Evolutionary conservation across 2,113 vertebrate genomes (phyloP), one percentile per base, ranked within the genome.

Genomic region (Cathartes aura): DNA sequence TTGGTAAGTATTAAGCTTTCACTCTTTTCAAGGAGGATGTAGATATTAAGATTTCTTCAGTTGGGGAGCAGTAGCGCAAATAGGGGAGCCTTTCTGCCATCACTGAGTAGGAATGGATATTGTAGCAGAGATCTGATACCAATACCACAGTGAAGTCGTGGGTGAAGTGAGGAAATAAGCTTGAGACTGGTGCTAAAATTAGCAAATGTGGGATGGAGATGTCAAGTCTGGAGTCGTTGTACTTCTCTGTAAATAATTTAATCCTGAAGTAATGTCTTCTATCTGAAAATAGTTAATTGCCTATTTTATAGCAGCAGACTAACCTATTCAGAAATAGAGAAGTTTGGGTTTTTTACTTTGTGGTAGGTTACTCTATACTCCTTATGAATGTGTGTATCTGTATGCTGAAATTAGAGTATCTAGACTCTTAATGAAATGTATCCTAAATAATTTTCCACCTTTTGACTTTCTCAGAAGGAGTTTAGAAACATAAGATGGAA

Each of bases 91-190:
- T 90, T 78, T 66, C 43, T 68, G 63, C 43, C 19, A 16, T 45
- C 24, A 9, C 11, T 73, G 73, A 17, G 24, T 59, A 55, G 67
- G 64, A 81, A 85, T 13, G 32, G 47, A 34, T 84, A 18, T 76
- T 73, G 73, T 92, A 64, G 43, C 64, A 92, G 55, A 78, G 48
- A 59, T 59, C 22, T 48, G 45, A 42, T 70, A 64, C 67, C 24
- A 67, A 29, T 81, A 55, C 21, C 59, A 82, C 64, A 60, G 64
- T 47, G 55, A 87, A 80, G 58, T 40, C 3, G 72, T 93, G 85
- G 85, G 85, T 91, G 91, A 92, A 95, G 73, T 94, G 89, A 92
- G 86, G 92, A 92, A 94, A 76, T 80, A 72, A 87, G 19, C n/a
- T 63, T 11, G 9, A 48, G 87, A n/a, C 40, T 52, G 42, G 36